These are phyloP conservation scores for Prolemur simus DNA, from an alignment of 2,113 vertebrate genomes.

Conservation along the genomic window DNA sequence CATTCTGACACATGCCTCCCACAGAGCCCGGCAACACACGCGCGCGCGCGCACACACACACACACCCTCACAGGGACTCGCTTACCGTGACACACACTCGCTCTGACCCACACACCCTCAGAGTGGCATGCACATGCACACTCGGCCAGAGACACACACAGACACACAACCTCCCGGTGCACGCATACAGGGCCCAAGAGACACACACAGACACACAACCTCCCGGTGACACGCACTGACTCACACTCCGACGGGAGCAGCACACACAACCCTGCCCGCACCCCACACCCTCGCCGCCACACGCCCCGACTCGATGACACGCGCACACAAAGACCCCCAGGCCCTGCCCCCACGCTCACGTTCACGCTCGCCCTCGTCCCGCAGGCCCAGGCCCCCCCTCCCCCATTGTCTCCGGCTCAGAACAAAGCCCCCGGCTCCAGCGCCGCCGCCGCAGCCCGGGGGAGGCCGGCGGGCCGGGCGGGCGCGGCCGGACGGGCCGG, in stretches of 20 bases:
- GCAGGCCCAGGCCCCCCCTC: conserved; percentile 70
- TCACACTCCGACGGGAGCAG: neutral
- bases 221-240: conserved; percentile 51
- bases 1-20: conserved; percentile 72
- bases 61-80: neutral
- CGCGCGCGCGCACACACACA: neutral
- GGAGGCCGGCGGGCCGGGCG: neutral
- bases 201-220: neutral
- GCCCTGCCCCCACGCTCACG: conserved; percentile 70
- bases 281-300: neutral
- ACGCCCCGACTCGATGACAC: conserved; percentile 56
- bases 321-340: conserved; percentile 76
- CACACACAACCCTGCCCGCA: neutral
- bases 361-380: conserved; percentile 61
- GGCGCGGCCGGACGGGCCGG: conserved; percentile 34
- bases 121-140: conserved; percentile 59
- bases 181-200: neutral
- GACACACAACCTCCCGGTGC: neutral
- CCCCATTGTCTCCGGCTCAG: conserved; percentile 76
- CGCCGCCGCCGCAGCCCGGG: neutral
- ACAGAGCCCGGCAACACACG: neutral
- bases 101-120: conserved; percentile 24
- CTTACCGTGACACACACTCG: conserved; percentile 32
- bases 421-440: conserved; percentile 78
- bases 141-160: neutral